Percentiles rank a stretch among this genome's conserved stretches.
Evolutionary conservation across 2,797 vertebrate genomes (phyloP).

Genomic region (Clarias laeviceps): DNA sequence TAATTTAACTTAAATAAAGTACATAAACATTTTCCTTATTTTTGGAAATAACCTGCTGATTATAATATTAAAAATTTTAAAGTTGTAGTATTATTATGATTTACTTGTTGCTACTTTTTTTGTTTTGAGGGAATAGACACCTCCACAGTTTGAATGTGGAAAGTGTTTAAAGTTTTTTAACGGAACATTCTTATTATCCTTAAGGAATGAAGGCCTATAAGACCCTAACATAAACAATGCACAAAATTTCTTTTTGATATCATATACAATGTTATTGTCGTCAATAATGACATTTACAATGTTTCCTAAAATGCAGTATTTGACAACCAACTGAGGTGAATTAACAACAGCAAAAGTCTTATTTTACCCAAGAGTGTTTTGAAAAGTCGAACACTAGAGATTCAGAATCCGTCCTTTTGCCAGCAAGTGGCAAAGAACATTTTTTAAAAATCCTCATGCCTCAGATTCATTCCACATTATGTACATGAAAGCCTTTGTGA

Average conservation of each 20-base stretch:
- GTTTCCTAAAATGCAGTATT: constrained; percentile 65
- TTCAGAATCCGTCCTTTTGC: constrained; percentile 61
- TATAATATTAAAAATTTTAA: constrained; percentile 56
- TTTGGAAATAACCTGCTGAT: constrained; percentile 56
- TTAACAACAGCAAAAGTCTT: constrained; percentile 57
- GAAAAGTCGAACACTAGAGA: constrained; percentile 59
- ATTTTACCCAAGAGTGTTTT: constrained; percentile 60
- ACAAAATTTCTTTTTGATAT: constrained; percentile 69
- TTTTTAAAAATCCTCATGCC: constrained; percentile 57
- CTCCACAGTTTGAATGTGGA: constrained; percentile 17
- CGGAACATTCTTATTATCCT: constrained; percentile 37
- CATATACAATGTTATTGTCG: constrained; percentile 61
- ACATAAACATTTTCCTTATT: constrained; percentile 35
- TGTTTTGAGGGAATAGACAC: constrained; percentile 17
- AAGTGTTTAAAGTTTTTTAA: constrained; percentile 39
- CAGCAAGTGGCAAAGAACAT: constrained; percentile 59
- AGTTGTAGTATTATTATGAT: constrained; percentile 10
- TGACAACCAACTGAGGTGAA: constrained; percentile 58
- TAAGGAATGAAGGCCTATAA: constrained; percentile 60
- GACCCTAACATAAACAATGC: constrained; percentile 67
- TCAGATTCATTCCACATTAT: constrained; percentile 56
- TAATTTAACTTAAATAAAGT: constrained; percentile 63
- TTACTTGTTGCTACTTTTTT: background rate
- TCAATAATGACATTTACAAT: constrained; percentile 70
- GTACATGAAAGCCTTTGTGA: constrained; percentile 59